Evolutionary conservation across 2,113 vertebrate species (phyloP).

Genomic region (Eptesicus fuscus): DNA sequence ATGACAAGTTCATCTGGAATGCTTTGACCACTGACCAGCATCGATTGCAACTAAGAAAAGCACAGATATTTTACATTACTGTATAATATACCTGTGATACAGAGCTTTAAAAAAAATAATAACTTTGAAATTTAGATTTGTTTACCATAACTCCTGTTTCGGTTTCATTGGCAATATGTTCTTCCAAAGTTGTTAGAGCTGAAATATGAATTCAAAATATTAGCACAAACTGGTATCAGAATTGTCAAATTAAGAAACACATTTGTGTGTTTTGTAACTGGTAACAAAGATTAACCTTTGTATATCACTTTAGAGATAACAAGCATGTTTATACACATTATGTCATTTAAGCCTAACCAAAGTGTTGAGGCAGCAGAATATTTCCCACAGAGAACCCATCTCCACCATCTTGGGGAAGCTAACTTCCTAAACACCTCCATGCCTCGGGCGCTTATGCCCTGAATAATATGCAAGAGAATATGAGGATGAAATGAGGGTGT

Average conservation of each 20-base stretch:
- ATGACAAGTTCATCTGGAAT: conserved; percentile 88
- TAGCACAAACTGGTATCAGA: conserved; percentile 3
- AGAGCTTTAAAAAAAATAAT: background rate
- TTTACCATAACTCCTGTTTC: conserved; percentile 87
- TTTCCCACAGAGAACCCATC: background rate
- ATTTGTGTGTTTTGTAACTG: background rate
- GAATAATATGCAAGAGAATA: background rate
- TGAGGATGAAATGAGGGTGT: background rate
- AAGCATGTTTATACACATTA: background rate
- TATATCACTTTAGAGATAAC: background rate
- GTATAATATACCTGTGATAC: background rate
- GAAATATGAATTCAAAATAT: conserved; percentile 64
- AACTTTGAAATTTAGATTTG: conserved; percentile 24
- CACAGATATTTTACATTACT: background rate
- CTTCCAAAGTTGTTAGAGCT: conserved; percentile 89
- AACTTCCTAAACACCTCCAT: background rate
- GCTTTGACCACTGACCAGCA: conserved; percentile 85
- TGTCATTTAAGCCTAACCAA: background rate
- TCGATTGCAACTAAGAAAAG: conserved; percentile 45
- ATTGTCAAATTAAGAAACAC: conserved; percentile 5
- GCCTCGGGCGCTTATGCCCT: too few species aligned
- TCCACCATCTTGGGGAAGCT: background rate
- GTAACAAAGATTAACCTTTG: background rate
- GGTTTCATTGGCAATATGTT: conserved; percentile 81
- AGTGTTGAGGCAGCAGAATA: background rate